Percentiles rank a stretch among this genome's conserved stretches.
Evolutionary conservation across 1,140 invertebrate species (phyloP).

Genomic region (Dufourea novaeangliae): DNA sequence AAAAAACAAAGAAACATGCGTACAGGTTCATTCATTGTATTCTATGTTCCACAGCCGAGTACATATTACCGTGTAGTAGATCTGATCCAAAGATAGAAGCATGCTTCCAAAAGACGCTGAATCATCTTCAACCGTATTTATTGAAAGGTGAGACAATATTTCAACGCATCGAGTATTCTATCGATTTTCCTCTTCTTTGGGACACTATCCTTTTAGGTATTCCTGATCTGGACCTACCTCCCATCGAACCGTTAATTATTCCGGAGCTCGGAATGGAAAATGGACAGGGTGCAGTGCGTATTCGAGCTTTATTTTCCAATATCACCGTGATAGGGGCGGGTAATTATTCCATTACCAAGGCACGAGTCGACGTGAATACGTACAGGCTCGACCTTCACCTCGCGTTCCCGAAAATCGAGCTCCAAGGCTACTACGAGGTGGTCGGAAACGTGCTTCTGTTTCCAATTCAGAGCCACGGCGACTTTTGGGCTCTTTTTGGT

Average conservation of each 20-base stretch:
- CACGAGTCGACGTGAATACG: constrained; percentile 84
- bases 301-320: constrained; percentile 87
- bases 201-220: constrained; percentile 81
- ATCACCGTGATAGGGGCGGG: constrained; percentile 87
- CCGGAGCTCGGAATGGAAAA: constrained; percentile 88
- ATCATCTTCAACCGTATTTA: constrained; percentile 87
- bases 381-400: constrained; percentile 86
- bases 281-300: constrained; percentile 86
- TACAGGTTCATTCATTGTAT: not conserved
- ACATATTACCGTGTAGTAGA: constrained; percentile 86
- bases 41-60: constrained; percentile 85
- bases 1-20: no score
- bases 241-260: constrained; percentile 88
- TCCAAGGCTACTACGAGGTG: constrained; percentile 88
- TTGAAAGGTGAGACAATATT: constrained; percentile 78
- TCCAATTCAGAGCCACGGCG: constrained; percentile 88
- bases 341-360: constrained; percentile 85
- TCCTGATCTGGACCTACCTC: constrained; percentile 86
- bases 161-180: not conserved
- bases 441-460: constrained; percentile 88
- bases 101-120: constrained; percentile 87
- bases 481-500: constrained; percentile 90
- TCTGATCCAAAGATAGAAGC: constrained; percentile 85
- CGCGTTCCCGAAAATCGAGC: constrained; percentile 87
- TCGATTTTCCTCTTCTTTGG: not conserved